These are phyloP conservation scores for Pempheris klunzingeri DNA, from an alignment of 2,797 vertebrate species.

Conservation along the genomic window DNA sequence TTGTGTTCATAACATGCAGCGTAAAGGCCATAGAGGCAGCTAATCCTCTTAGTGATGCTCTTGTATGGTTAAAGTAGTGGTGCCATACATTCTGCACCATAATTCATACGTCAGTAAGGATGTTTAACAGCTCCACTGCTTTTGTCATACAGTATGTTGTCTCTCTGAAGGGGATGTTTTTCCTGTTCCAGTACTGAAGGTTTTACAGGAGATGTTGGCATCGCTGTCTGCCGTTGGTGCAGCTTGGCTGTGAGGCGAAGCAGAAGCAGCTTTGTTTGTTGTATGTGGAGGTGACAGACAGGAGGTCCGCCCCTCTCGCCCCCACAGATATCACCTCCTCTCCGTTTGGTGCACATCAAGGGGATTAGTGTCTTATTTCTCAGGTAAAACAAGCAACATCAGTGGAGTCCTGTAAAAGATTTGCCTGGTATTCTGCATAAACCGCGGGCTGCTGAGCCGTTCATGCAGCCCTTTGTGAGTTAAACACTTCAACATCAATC, in stretches of 20 bases:
- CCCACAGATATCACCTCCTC: slow-evolving; percentile 65
- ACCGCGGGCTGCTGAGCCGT: slow-evolving; percentile 37
- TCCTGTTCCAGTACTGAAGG: slow-evolving; percentile 11
- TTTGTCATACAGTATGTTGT: slow-evolving; percentile 6
- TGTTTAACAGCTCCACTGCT: slow-evolving; percentile 30
- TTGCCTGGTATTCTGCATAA: slow-evolving; percentile 60
- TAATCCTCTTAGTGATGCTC: slow-evolving; percentile 54
- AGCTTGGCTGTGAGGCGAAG: slow-evolving; percentile 22
- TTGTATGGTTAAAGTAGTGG: slow-evolving; percentile 33
- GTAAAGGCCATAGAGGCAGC: slow-evolving; percentile 14
- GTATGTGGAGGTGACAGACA: slow-evolving; percentile 72
- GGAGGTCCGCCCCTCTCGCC: slow-evolving; percentile 68
- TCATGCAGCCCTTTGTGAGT: slow-evolving; percentile 65
- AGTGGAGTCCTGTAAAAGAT: slow-evolving; percentile 58
- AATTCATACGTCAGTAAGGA: slow-evolving; percentile 53
- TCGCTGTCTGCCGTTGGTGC: slow-evolving; percentile 17
- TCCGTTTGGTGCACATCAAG: slow-evolving; percentile 63
- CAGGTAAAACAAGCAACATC: slow-evolving; percentile 76
- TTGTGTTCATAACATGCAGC: slow-evolving; percentile 2
- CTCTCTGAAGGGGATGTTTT: slow-evolving; percentile 18
- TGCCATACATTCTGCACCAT: slow-evolving; percentile 27
- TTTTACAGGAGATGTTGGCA: slow-evolving; percentile 37
- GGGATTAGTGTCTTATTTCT: slow-evolving; percentile 72
- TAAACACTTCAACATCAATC: slow-evolving; percentile 75
- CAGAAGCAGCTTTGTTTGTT: slow-evolving; percentile 66